These are phyloP conservation scores for Ahaetulla prasina DNA, from an alignment of 2,113 vertebrate species.

Conservation along the genomic window DNA sequence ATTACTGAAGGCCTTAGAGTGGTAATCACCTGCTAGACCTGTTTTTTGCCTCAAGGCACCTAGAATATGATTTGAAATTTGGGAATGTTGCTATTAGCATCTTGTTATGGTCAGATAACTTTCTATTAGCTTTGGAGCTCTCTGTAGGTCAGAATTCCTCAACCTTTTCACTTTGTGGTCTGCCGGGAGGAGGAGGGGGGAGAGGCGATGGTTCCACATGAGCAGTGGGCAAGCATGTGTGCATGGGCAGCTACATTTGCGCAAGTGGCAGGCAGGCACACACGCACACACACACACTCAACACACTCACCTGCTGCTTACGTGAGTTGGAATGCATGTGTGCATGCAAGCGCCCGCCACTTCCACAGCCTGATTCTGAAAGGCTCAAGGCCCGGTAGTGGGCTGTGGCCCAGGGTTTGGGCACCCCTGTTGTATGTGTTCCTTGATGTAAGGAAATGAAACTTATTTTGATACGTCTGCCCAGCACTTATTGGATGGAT, in stretches of 20 bases:
- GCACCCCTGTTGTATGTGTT: background rate
- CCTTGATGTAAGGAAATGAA: background rate
- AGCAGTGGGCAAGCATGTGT: background rate
- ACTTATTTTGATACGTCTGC: background rate
- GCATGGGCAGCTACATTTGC: background rate
- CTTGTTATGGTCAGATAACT: background rate
- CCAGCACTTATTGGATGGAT: no score
- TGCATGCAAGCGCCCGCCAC: background rate
- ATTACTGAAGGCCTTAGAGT: background rate
- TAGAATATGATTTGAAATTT: background rate
- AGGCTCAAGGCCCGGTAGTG: background rate
- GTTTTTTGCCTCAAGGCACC: background rate
- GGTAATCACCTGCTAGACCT: background rate
- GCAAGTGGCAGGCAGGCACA: background rate
- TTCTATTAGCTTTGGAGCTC: background rate
- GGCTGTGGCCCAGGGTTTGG: background rate
- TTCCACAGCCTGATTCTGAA: background rate
- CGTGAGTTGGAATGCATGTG: background rate
- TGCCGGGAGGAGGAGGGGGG: no score
- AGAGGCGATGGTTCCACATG: background rate
- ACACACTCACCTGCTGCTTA: background rate
- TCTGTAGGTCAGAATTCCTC: background rate
- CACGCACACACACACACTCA: no score
- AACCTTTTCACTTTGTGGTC: background rate
- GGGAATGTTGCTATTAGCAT: background rate